Evolutionary conservation across 2,797 vertebrate genomes (phyloP).

Genomic region (Philypnodon macrostomus): DNA sequence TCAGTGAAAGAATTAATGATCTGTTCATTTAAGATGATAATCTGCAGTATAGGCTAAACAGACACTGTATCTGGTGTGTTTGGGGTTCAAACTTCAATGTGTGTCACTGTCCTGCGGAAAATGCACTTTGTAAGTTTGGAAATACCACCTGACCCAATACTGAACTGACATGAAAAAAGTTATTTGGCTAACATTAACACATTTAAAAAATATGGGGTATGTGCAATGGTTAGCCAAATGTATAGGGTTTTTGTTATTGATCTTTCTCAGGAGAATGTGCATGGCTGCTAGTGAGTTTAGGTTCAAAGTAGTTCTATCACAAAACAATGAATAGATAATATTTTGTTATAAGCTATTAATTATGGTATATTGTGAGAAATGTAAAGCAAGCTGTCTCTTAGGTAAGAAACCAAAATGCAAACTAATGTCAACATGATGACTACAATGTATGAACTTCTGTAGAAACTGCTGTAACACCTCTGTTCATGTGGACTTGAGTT

Average conservation of each 20-base stretch:
- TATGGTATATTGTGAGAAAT: neutral
- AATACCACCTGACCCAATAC: constrained; percentile 3
- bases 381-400: neutral
- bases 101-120: neutral
- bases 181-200: no score
- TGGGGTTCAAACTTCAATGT: neutral
- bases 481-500: constrained; percentile 19
- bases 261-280: constrained; percentile 59
- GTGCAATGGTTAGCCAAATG: constrained; percentile 25
- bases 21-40: neutral
- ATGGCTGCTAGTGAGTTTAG: constrained; percentile 33
- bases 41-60: neutral
- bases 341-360: constrained; percentile 37
- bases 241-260: neutral
- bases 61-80: neutral
- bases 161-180: no score
- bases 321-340: constrained; percentile 41
- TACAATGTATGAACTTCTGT: constrained; percentile 28
- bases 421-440: constrained; percentile 6
- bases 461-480: constrained; percentile 20
- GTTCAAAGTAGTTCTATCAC: constrained; percentile 16
- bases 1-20: neutral
- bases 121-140: neutral
- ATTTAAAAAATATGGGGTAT: neutral
- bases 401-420: neutral